These are phyloP conservation scores for Calosoma granatense DNA, from an alignment of 1,140 invertebrate genomes.

Conservation along the genomic window DNA sequence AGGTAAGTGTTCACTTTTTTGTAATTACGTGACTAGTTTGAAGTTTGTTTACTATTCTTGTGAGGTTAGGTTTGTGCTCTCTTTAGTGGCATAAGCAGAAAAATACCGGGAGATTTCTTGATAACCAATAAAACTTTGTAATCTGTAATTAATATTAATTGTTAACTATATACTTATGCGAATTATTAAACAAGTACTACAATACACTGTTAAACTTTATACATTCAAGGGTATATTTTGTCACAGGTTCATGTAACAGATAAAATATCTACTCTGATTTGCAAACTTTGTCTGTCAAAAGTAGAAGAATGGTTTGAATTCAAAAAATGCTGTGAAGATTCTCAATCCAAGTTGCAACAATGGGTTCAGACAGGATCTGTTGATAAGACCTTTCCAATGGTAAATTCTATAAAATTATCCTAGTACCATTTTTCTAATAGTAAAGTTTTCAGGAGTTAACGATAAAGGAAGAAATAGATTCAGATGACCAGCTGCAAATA, in stretches of 20 bases:
- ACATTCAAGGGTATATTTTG: slow-evolving; percentile 11
- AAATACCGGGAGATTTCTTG: background rate
- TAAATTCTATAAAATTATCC: background rate
- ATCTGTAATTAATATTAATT: background rate
- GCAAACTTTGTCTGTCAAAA: slow-evolving; percentile 30
- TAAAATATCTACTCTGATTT: slow-evolving; percentile 35
- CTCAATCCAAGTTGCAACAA: slow-evolving; percentile 35
- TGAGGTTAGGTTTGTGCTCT: background rate
- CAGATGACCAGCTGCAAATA: background rate
- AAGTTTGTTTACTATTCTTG: background rate
- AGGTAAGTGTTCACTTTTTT: background rate
- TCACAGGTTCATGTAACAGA: slow-evolving; percentile 32
- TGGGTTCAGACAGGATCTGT: slow-evolving; percentile 25
- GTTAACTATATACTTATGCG: background rate
- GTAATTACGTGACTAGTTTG: background rate
- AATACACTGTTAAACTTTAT: no score
- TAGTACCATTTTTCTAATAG: background rate
- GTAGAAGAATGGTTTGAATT: slow-evolving; percentile 38
- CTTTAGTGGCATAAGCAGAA: background rate
- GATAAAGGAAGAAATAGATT: background rate
- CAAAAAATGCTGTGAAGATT: slow-evolving; percentile 33
- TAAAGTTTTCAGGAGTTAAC: background rate
- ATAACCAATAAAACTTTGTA: background rate
- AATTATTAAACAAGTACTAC: background rate
- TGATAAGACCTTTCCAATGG: background rate